phyloP scores from a whole-genome alignment of 2,888 invertebrate genomes.

The Hirtodrosophila cameraria region DNA sequence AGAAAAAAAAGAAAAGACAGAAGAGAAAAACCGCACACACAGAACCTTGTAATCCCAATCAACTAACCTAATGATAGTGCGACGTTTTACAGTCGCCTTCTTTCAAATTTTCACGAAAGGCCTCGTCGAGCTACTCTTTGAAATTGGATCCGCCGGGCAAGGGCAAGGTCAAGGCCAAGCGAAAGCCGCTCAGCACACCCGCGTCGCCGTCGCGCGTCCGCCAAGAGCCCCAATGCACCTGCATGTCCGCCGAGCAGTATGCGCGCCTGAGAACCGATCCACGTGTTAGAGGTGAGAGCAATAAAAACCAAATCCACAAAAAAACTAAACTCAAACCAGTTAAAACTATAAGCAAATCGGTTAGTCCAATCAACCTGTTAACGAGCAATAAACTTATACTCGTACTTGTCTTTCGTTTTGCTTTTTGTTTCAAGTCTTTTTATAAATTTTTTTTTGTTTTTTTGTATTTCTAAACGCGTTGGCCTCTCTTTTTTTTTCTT shows the following conservation, averaged over 20 bases:
- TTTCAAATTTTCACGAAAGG: slow-evolving; percentile 98
- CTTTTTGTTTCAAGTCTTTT: slow-evolving; percentile 17
- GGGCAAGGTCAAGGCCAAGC: slow-evolving; percentile 93
- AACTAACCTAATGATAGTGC: slow-evolving; percentile 86
- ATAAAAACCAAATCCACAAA: slow-evolving; percentile 35
- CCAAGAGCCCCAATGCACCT: slow-evolving; percentile 95
- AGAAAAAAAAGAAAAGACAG: slow-evolving; percentile 41
- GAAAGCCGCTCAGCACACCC: slow-evolving; percentile 96
- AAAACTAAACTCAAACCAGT: slow-evolving; percentile 19
- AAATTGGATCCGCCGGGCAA: slow-evolving; percentile 95
- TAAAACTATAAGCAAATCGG: slow-evolving; percentile 27
- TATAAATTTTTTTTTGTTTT: neutral
- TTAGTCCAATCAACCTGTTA: slow-evolving; percentile 24
- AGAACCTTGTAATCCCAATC: slow-evolving; percentile 85
- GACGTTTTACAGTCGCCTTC: slow-evolving; percentile 95
- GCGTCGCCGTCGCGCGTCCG: slow-evolving; percentile 94
- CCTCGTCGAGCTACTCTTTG: slow-evolving; percentile 97
- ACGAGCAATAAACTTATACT: slow-evolving; percentile 10
- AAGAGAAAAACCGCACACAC: slow-evolving; percentile 83
- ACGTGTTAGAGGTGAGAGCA: slow-evolving; percentile 82
- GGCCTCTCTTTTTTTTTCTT: neutral
- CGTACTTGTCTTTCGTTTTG: slow-evolving; percentile 9
- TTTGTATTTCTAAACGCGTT: slow-evolving; percentile 10
- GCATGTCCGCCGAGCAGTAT: slow-evolving; percentile 97
- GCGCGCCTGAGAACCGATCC: slow-evolving; percentile 88